These are phyloP conservation scores for Drosophila paulistorum DNA, from an alignment of 1,140 invertebrate species.

Conservation along the genomic window DNA sequence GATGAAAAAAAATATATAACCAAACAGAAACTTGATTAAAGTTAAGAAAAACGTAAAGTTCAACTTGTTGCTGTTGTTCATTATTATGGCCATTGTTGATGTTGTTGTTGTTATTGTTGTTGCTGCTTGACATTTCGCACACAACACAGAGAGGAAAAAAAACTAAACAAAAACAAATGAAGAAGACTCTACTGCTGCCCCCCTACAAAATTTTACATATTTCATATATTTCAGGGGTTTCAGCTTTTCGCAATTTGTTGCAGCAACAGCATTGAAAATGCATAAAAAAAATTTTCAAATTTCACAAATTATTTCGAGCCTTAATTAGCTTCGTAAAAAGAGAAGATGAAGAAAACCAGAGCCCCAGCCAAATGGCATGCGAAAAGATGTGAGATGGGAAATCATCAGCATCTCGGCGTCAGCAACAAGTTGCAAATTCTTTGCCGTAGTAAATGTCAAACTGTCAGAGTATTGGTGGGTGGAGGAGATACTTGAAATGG, in stretches of 20 bases:
- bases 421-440: constrained; percentile 56
- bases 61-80: constrained; percentile 62
- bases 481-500: not conserved
- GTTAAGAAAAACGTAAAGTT: constrained; percentile 70
- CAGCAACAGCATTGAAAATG: constrained; percentile 44
- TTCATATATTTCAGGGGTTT: constrained; percentile 16
- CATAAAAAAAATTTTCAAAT: constrained; percentile 11
- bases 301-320: constrained; percentile 31
- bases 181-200: constrained; percentile 32
- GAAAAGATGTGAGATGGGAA: constrained; percentile 25
- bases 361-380: constrained; percentile 9
- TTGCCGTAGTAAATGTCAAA: constrained; percentile 65
- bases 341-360: not conserved
- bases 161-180: constrained; percentile 33
- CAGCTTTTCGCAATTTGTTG: constrained; percentile 59
- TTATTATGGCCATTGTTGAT: constrained; percentile 52
- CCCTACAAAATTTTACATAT: constrained; percentile 49
- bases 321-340: constrained; percentile 46
- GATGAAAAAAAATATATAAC: not conserved
- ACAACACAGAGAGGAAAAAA: constrained; percentile 32
- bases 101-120: constrained; percentile 62
- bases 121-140: constrained; percentile 74
- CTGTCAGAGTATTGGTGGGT: constrained; percentile 2
- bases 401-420: constrained; percentile 22
- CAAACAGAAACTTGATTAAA: constrained; percentile 66